Evolutionary conservation across 1,140 invertebrate genomes (phyloP).

Genomic region (Phymastichus coffea): DNA sequence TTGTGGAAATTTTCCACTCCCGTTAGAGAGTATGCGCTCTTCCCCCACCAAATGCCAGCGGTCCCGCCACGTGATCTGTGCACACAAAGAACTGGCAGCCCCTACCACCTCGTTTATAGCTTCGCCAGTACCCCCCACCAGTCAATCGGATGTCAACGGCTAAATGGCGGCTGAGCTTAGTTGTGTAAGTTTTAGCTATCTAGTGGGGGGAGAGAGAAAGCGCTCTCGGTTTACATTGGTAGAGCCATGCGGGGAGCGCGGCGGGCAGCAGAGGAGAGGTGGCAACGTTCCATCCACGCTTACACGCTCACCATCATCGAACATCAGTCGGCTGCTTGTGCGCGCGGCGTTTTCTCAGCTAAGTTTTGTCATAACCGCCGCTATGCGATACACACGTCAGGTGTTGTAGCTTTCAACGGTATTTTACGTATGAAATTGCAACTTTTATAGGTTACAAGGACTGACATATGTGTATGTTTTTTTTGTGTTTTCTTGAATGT

Average conservation of each 20-base stretch:
- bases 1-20: conserved; percentile 53
- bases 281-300: conserved; percentile 47
- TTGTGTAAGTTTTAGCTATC: too few relatives aligned
- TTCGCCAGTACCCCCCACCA: conserved; percentile 36
- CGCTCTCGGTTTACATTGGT: too few relatives aligned
- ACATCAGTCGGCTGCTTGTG: too few relatives aligned
- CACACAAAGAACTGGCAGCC: conserved; percentile 26
- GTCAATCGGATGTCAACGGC: conserved; percentile 23
- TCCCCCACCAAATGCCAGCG: background rate
- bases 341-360: conserved; percentile 28
- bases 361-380: too few relatives aligned
- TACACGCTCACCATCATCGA: background rate
- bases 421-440: too few relatives aligned
- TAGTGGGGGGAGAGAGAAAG: conserved; percentile 25
- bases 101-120: conserved; percentile 36
- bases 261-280: conserved; percentile 38
- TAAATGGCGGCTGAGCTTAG: conserved; percentile 33
- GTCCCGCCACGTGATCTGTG: conserved; percentile 18
- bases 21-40: conserved; percentile 14
- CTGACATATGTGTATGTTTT: too few relatives aligned
- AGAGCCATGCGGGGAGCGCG: too few relatives aligned
- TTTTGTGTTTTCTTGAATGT: too few relatives aligned
- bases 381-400: too few relatives aligned
- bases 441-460: too few relatives aligned
- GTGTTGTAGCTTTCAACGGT: too few relatives aligned